phyloP scores from a whole-genome alignment of 2,113 vertebrate genomes.

The Polypterus bichir region DNA sequence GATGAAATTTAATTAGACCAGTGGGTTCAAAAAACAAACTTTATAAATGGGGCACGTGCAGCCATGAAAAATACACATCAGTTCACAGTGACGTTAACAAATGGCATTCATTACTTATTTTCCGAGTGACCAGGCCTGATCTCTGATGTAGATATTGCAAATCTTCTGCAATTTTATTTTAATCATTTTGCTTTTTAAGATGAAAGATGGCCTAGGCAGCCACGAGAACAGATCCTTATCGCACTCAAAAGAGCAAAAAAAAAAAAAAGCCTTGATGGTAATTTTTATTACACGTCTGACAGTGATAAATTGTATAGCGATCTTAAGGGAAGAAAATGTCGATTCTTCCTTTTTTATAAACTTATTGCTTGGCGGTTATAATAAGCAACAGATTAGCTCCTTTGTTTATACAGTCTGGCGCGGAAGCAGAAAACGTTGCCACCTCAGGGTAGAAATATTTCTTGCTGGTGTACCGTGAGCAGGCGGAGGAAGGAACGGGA shows the following conservation, averaged over 20 bases:
- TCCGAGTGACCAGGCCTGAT: constrained; percentile 42
- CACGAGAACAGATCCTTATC: constrained; percentile 11
- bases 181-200: constrained; percentile 28
- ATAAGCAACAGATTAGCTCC: too few relatives aligned
- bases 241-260: constrained; percentile 17
- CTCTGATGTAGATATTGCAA: constrained; percentile 36
- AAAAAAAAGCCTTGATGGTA: too few relatives aligned
- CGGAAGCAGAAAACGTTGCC: too few relatives aligned
- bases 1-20: constrained; percentile 61
- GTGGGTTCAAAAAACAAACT: constrained; percentile 30
- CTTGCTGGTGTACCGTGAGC: too few relatives aligned
- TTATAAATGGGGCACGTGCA: constrained; percentile 24
- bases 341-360: background rate
- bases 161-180: constrained; percentile 35
- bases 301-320: constrained; percentile 27
- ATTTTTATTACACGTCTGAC: constrained; percentile 27
- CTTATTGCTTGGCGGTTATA: background rate
- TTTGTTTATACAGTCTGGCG: too few relatives aligned
- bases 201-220: constrained; percentile 22
- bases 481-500: too few relatives aligned
- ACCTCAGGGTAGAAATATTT: too few relatives aligned
- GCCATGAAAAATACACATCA: constrained; percentile 32
- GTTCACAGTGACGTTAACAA: constrained; percentile 55
- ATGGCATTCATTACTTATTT: constrained; percentile 55
- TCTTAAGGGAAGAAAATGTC: background rate